Conservation (phyloP, 2,113 vertebrate genomes). For the Ancistrus triradiatus region DNA sequence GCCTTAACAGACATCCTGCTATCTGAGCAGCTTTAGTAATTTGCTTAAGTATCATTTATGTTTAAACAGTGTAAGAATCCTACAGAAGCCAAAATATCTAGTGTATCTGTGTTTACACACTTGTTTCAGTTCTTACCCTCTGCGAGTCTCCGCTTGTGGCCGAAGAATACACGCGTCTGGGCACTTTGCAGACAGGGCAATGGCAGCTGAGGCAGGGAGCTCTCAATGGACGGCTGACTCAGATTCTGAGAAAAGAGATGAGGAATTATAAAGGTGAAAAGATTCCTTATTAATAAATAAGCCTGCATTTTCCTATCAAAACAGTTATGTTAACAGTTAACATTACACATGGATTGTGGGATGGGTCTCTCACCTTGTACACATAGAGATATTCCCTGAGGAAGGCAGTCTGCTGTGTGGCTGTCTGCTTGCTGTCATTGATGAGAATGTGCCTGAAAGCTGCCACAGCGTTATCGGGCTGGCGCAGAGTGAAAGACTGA, state of each 20-base stretch:
- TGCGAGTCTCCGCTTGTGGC: slow-evolving; percentile 86
- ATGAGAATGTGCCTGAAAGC: slow-evolving; percentile 93
- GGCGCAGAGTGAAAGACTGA: slow-evolving; percentile 88
- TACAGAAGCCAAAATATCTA: neutral
- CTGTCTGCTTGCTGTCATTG: slow-evolving; percentile 90
- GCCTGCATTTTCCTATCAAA: neutral
- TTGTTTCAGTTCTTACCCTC: slow-evolving; percentile 74
- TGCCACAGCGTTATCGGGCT: slow-evolving; percentile 83
- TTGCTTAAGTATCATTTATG: too few species aligned
- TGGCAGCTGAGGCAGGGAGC: slow-evolving; percentile 82
- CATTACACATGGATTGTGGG: too few species aligned
- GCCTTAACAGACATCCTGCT: too few species aligned
- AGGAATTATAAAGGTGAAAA: neutral
- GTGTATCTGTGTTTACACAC: neutral
- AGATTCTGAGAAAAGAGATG: slow-evolving; percentile 24
- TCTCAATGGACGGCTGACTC: slow-evolving; percentile 43
- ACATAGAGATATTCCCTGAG: slow-evolving; percentile 96
- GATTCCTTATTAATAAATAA: neutral
- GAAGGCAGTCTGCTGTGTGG: slow-evolving; percentile 89
- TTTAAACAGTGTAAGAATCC: too few species aligned
- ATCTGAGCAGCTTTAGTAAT: too few species aligned
- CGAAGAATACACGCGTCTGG: slow-evolving; percentile 90
- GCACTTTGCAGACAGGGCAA: slow-evolving; percentile 88
- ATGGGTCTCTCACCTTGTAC: slow-evolving; percentile 76
- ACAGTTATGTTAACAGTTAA: too few species aligned